Evolutionary conservation across 2,797 vertebrate species (phyloP).

Genomic region (Ctenopoma kingsleyae): DNA sequence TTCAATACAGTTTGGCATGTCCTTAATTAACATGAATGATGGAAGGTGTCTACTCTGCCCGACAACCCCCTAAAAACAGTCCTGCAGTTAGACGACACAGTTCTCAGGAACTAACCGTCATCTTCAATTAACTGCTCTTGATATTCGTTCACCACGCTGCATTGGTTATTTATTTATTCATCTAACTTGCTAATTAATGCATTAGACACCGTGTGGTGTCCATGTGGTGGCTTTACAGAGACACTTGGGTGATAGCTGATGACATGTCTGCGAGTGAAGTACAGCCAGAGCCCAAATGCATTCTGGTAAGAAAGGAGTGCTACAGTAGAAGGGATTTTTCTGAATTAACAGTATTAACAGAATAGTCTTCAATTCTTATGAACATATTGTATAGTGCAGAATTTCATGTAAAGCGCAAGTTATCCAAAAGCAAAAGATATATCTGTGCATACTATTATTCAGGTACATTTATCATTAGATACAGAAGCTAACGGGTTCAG

Average conservation of each 20-base stretch:
- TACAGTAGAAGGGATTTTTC: background rate
- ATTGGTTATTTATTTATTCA: constrained; percentile 71
- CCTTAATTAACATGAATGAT: constrained; percentile 87
- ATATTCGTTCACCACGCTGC: constrained; percentile 50
- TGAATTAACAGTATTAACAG: background rate
- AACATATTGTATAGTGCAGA: too few relatives aligned
- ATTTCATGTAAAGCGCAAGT: background rate
- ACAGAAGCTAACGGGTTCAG: background rate
- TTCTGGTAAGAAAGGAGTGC: constrained; percentile 13
- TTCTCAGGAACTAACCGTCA: constrained; percentile 64
- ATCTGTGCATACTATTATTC: background rate
- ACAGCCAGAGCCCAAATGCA: background rate
- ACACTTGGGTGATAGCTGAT: constrained; percentile 48
- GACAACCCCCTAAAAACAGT: constrained; percentile 44
- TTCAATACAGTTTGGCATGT: constrained; percentile 82
- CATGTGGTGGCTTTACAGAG: constrained; percentile 40
- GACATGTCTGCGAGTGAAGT: constrained; percentile 44
- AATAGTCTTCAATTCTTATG: too few relatives aligned
- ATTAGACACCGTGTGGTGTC: constrained; percentile 67
- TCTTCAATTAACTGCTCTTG: constrained; percentile 74
- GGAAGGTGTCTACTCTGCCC: constrained; percentile 57
- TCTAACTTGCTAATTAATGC: constrained; percentile 67
- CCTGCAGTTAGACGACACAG: constrained; percentile 54
- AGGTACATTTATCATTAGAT: too few relatives aligned
- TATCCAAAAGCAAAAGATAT: background rate